Percentiles rank a stretch among this genome's conserved stretches.
These are phyloP conservation scores for Metallyticus violacea DNA, from an alignment of 2,888 invertebrate species.

Conservation along the genomic window DNA sequence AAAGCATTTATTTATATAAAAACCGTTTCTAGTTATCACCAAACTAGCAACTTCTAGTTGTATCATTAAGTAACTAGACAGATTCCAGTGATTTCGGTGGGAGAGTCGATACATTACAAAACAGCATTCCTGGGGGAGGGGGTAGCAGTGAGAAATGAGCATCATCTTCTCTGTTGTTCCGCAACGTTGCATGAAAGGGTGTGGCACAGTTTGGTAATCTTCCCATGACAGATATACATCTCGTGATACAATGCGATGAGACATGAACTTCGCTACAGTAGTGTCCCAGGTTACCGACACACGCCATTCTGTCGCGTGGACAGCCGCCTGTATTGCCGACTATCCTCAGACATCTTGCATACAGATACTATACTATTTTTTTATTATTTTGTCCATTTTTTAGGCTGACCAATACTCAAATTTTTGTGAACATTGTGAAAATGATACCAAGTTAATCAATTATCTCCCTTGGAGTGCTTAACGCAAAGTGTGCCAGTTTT, in stretches of 20 bases:
- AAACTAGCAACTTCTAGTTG: too few species aligned
- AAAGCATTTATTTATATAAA: too few species aligned
- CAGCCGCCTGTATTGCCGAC: background rate
- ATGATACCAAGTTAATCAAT: too few species aligned
- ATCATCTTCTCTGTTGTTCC: background rate
- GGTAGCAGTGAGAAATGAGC: background rate
- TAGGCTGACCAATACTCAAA: too few species aligned
- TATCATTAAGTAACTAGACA: background rate
- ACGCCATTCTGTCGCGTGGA: background rate
- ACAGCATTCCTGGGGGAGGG: too few species aligned
- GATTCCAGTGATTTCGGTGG: background rate
- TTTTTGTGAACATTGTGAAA: too few species aligned
- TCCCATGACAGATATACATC: background rate
- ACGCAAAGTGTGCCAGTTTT: too few species aligned
- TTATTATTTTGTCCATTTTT: too few species aligned
- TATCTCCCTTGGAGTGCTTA: too few species aligned
- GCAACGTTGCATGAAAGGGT: background rate
- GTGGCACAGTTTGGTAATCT: background rate
- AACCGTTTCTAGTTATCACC: too few species aligned
- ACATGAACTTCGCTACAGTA: background rate
- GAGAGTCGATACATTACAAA: background rate
- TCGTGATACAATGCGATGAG: background rate
- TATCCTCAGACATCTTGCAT: too few species aligned
- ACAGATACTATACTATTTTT: too few species aligned
- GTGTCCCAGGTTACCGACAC: background rate